phyloP scores from a whole-genome alignment of 2,888 invertebrate genomes.

The Xanthia icteritia region DNA sequence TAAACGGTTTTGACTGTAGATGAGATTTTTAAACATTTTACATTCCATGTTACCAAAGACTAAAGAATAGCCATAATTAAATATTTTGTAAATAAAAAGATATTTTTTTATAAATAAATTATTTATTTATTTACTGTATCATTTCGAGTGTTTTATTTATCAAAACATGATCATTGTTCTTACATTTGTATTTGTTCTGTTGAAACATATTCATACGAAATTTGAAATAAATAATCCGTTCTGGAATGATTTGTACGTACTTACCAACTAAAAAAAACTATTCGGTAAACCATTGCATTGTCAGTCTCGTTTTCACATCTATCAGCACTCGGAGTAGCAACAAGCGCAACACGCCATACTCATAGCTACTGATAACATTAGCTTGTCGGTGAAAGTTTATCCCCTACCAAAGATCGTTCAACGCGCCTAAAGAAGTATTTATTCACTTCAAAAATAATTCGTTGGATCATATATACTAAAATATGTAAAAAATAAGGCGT shows the following conservation, averaged over 20 bases:
- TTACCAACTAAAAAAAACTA: constrained; percentile 15
- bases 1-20: too few species aligned
- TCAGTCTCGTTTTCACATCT: too few species aligned
- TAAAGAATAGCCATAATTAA: constrained; percentile 59
- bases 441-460: not conserved
- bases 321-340: too few species aligned
- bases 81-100: constrained; percentile 59
- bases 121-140: constrained; percentile 57
- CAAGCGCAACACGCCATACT: too few species aligned
- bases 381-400: too few species aligned
- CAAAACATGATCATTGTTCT: constrained; percentile 45
- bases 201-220: constrained; percentile 5
- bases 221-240: constrained; percentile 1
- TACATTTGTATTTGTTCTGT: constrained; percentile 50
- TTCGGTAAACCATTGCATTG: not conserved
- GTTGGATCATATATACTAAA: not conserved
- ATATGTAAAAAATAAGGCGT: too few species aligned
- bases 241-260: constrained; percentile 42
- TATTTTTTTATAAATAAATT: constrained; percentile 57
- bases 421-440: too few species aligned
- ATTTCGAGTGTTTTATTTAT: constrained; percentile 42
- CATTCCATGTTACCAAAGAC: constrained; percentile 68
- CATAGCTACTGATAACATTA: too few species aligned
- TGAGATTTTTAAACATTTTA: constrained; percentile 29
- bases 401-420: too few species aligned